These are phyloP conservation scores for Apamea crenata DNA, from an alignment of 2,888 invertebrate species.

Conservation along the genomic window DNA sequence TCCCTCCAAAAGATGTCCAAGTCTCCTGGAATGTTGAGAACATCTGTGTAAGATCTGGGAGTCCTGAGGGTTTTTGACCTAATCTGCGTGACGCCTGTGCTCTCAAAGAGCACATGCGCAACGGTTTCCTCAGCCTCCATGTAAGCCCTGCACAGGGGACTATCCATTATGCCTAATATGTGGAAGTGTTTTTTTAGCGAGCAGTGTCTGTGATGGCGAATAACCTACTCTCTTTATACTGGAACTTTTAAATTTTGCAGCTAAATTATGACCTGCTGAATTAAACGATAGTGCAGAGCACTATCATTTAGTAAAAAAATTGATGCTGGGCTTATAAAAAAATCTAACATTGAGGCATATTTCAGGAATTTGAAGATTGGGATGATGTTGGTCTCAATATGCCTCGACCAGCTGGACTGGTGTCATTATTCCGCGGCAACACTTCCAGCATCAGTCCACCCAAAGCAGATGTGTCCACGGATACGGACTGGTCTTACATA, in stretches of 20 bases:
- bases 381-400: constrained; percentile 97
- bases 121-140: too few species aligned
- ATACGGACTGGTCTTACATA: constrained; percentile 82
- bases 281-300: too few species aligned
- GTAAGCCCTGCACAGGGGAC: too few species aligned
- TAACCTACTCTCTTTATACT: not conserved
- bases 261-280: not conserved
- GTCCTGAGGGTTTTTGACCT: too few species aligned
- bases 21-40: too few species aligned
- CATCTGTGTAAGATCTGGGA: too few species aligned
- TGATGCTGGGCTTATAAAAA: not conserved
- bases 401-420: constrained; percentile 94
- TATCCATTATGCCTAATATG: too few species aligned
- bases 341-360: not conserved
- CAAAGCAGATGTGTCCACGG: constrained; percentile 85
- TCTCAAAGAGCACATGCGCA: too few species aligned
- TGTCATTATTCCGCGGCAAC: constrained; percentile 92
- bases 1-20: too few species aligned
- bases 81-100: too few species aligned
- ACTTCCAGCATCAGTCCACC: constrained; percentile 78
- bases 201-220: too few species aligned
- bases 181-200: too few species aligned
- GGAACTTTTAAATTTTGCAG: not conserved
- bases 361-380: constrained; percentile 97
- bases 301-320: not conserved